These are phyloP conservation scores for Halcyon smyrnensis DNA, from an alignment of 2,797 vertebrate species.

Conservation along the genomic window DNA sequence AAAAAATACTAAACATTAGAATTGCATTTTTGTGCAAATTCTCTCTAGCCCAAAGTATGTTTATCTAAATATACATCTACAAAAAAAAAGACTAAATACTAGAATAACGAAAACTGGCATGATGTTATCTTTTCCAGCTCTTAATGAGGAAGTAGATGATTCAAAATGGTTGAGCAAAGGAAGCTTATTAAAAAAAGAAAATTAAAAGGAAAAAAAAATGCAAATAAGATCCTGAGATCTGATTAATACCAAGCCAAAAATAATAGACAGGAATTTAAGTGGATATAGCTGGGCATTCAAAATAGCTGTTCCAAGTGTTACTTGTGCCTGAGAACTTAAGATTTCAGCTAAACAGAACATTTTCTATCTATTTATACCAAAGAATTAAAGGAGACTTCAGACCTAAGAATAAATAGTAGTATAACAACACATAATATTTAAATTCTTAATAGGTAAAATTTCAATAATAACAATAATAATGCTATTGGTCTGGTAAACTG, in stretches of 20 bases:
- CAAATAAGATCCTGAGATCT: not conserved
- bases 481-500: not conserved
- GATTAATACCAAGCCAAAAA: not conserved
- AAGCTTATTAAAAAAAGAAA: not conserved
- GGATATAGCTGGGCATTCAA: not conserved
- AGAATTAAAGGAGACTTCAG: not conserved
- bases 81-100: not conserved
- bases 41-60: not conserved
- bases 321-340: not conserved
- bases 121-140: not conserved
- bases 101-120: not conserved
- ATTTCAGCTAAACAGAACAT: not conserved
- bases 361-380: not conserved
- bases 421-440: not conserved
- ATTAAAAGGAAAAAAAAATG: not conserved
- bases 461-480: not conserved
- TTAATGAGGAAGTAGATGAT: not conserved
- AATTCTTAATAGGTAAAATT: not conserved
- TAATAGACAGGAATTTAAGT: not conserved
- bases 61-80: not conserved
- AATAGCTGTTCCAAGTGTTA: not conserved
- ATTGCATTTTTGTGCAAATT: not conserved
- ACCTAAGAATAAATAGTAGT: not conserved
- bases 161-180: not conserved
- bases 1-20: not conserved